These are phyloP conservation scores for Trachelipus rathkii DNA, from an alignment of 1,140 invertebrate species.

Conservation along the genomic window DNA sequence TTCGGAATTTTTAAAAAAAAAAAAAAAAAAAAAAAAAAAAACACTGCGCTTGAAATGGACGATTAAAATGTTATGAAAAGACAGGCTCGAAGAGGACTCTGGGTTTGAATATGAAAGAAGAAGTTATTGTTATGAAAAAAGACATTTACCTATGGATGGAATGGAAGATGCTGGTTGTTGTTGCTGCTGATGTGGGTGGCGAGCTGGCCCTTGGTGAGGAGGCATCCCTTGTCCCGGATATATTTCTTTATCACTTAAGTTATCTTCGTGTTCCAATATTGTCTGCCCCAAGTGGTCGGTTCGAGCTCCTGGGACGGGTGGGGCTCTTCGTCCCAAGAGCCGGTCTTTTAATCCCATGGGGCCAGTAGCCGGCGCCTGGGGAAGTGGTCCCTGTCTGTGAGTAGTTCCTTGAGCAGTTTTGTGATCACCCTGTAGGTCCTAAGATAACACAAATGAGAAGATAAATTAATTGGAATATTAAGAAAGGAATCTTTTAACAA, in stretches of 20 bases:
- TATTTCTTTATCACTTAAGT: constrained; percentile 80
- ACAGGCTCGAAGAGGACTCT: too few relatives aligned
- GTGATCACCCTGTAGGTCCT: constrained; percentile 35
- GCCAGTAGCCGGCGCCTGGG: background rate
- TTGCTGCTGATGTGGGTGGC: constrained; percentile 46
- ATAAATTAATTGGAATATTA: too few relatives aligned
- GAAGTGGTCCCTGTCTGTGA: constrained; percentile 1
- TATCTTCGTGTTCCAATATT: constrained; percentile 78
- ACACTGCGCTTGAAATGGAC: too few relatives aligned
- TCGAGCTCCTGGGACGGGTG: constrained; percentile 26
- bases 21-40: too few relatives aligned
- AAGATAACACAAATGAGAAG: too few relatives aligned
- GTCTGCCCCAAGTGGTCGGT: constrained; percentile 46
- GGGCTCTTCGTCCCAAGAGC: constrained; percentile 51
- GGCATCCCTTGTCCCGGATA: constrained; percentile 48
- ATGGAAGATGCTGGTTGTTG: constrained; percentile 37
- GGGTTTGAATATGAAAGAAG: too few relatives aligned
- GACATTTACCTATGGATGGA: constrained; percentile 45
- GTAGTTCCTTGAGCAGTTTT: constrained; percentile 18
- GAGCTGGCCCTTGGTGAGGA: background rate
- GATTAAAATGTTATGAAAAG: too few relatives aligned
- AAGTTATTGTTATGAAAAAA: too few relatives aligned
- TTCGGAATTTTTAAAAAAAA: too few relatives aligned
- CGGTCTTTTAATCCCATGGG: background rate
- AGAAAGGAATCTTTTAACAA: too few relatives aligned